phyloP scores from a whole-genome alignment of 2,797 vertebrate genomes.

The Pseudocheirus occidentalis region DNA sequence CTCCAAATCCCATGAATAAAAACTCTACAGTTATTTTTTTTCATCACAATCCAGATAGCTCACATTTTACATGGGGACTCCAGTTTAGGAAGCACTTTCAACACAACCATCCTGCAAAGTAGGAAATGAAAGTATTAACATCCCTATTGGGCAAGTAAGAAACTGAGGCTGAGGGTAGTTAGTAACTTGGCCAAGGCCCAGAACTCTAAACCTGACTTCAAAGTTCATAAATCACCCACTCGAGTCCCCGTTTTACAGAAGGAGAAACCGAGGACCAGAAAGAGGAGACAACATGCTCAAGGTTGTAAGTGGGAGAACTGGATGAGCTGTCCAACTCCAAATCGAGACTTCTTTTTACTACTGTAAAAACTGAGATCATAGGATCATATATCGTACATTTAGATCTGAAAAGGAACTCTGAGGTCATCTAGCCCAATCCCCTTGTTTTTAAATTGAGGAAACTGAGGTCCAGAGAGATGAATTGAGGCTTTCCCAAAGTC shows the following conservation, averaged over 20 bases:
- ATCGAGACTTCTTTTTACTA: neutral
- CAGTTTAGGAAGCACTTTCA: neutral
- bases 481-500: neutral
- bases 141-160: neutral
- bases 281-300: neutral
- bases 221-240: neutral
- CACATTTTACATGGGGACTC: neutral
- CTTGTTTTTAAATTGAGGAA: neutral
- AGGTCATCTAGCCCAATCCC: neutral
- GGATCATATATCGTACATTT: neutral
- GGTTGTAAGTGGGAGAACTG: neutral
- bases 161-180: neutral
- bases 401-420: neutral
- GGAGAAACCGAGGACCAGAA: neutral
- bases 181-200: neutral
- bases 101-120: neutral
- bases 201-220: neutral
- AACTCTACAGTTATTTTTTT: neutral
- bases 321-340: neutral
- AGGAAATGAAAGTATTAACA: neutral
- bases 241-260: neutral
- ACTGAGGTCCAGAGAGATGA: conserved; percentile 6
- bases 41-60: neutral
- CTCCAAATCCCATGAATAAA: neutral
- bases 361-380: neutral